phyloP scores from a whole-genome alignment of 2,797 vertebrate species.

The Apogon talboti region DNA sequence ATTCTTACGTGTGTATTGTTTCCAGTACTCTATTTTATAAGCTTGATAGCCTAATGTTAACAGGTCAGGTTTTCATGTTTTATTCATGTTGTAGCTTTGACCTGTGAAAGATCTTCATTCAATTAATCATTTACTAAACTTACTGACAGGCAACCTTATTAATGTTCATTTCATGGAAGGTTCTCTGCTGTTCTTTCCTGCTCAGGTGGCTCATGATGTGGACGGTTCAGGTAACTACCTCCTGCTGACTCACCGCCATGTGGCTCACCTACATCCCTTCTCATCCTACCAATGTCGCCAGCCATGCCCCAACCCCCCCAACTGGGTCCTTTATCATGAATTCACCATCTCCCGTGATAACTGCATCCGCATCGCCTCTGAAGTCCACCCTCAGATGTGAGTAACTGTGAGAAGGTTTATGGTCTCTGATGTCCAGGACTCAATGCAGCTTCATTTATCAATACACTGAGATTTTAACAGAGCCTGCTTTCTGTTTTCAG shows the following conservation, averaged over 20 bases:
- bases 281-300: conserved; percentile 88
- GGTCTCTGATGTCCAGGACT: too few relatives aligned
- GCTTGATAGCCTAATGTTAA: too few relatives aligned
- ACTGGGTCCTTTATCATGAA: conserved; percentile 94
- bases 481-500: background rate
- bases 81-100: too few relatives aligned
- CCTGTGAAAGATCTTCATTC: too few relatives aligned
- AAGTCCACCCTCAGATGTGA: conserved; percentile 95
- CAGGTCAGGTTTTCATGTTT: too few relatives aligned
- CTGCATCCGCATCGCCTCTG: conserved; percentile 91
- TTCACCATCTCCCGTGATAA: conserved; percentile 96
- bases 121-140: too few relatives aligned
- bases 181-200: background rate
- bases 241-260: conserved; percentile 93
- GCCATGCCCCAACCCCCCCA: conserved; percentile 82
- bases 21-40: too few relatives aligned
- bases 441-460: too few relatives aligned
- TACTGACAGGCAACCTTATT: too few relatives aligned
- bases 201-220: conserved; percentile 92
- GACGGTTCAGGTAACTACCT: conserved; percentile 96
- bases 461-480: too few relatives aligned
- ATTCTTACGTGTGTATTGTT: too few relatives aligned
- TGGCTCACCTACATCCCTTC: conserved; percentile 90
- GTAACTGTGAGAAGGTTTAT: conserved; percentile 37
- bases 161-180: too few relatives aligned